These are phyloP conservation scores for Monopis laevigella DNA, from an alignment of 2,888 invertebrate species.

Conservation along the genomic window DNA sequence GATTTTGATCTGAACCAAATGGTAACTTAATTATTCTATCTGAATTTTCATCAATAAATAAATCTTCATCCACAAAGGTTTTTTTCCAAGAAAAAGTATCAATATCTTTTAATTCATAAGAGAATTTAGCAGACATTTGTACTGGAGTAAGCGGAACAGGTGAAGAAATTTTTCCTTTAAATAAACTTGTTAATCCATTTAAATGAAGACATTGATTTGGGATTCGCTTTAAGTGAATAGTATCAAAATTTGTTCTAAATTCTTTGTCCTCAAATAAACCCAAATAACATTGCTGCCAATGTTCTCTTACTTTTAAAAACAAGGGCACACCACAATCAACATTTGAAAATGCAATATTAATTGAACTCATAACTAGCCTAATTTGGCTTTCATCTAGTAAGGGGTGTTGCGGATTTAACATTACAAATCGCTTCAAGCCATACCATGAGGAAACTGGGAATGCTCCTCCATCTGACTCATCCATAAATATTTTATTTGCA, in stretches of 20 bases:
- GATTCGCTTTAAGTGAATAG: constrained; percentile 83
- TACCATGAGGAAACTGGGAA: constrained; percentile 77
- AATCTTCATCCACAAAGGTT: constrained; percentile 39
- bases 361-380: constrained; percentile 82
- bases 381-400: constrained; percentile 76
- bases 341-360: constrained; percentile 84
- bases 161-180: constrained; percentile 87
- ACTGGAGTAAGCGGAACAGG: constrained; percentile 71
- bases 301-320: constrained; percentile 86
- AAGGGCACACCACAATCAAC: constrained; percentile 83
- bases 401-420: constrained; percentile 73
- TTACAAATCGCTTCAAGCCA: constrained; percentile 84
- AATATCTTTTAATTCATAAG: constrained; percentile 73
- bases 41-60: constrained; percentile 43
- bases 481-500: constrained; percentile 45
- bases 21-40: constrained; percentile 70
- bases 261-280: constrained; percentile 84
- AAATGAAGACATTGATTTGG: constrained; percentile 86
- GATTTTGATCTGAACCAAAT: constrained; percentile 86
- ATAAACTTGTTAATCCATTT: constrained; percentile 83
- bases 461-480: constrained; percentile 49
- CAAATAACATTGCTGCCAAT: constrained; percentile 81
- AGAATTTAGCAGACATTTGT: constrained; percentile 77
- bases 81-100: constrained; percentile 66
- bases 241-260: constrained; percentile 85